Evolutionary conservation across 53 echinoderm and acorn worm species (phyloP).

Genomic region (Stichopus horrens): DNA sequence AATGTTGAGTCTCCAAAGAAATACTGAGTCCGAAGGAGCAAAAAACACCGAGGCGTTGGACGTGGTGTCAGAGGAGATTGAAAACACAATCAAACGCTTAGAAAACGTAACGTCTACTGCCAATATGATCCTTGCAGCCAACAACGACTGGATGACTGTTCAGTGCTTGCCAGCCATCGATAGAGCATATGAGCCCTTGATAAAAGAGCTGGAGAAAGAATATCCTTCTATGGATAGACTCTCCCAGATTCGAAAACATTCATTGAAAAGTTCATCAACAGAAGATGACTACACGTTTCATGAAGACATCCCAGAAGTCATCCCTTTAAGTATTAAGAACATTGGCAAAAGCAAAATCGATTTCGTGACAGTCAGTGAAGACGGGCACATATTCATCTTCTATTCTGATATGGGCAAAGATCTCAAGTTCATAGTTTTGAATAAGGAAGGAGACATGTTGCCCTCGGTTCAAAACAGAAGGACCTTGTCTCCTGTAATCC

Average conservation of each 20-base stretch:
- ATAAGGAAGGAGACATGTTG: not conserved
- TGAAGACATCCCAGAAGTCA: not conserved
- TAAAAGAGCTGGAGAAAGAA: not conserved
- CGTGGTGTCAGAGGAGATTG: not conserved
- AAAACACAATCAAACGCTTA: not conserved
- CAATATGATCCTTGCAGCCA: not conserved
- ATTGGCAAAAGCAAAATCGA: not conserved
- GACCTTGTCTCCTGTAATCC: not conserved
- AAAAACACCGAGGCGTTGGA: not conserved
- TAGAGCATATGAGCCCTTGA: not conserved
- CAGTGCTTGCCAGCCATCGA: not conserved
- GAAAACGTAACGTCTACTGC: not conserved
- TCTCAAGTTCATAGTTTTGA: not conserved
- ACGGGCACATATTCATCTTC: not conserved
- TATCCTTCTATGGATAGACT: not conserved
- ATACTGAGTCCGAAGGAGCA: not conserved
- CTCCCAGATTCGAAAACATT: too few species aligned
- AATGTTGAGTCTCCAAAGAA: not conserved
- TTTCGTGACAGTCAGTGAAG: not conserved
- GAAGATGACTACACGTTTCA: not conserved
- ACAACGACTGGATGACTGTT: not conserved
- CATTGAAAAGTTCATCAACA: not conserved
- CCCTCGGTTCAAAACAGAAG: too few species aligned
- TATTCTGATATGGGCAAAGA: too few species aligned
- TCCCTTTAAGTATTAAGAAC: too few species aligned